Evolutionary conservation across 2,113 vertebrate species (phyloP), one percentile per base, ranked within the genome.

Genomic region (Macquaria ambigua): DNA sequence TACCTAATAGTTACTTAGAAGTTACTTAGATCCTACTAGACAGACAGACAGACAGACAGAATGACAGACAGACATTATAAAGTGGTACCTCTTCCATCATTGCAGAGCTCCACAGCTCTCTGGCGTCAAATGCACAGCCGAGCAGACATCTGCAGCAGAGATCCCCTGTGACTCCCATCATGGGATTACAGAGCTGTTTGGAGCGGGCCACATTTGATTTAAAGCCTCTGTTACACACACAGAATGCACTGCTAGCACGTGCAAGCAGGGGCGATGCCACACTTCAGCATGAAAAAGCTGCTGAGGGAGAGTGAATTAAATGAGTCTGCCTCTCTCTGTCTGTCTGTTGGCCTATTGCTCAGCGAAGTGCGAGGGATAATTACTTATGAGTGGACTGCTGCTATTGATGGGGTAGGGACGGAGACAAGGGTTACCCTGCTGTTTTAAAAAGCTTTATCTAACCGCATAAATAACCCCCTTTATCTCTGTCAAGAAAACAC

Each of bases 281-380:
- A 87, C 79, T 81, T 93, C 91, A 93, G 93, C 87, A 77, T 76
- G 77, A 90, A 88, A 92, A 92, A 89, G 82, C 85, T 93, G 92
- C 94, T 93, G 93, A 91, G 85, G 58, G 77, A 81, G 83, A 78
- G 69, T 71, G 55, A 87, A 80, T 82, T 79, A 79, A 71, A 90
- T 70, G 78, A 89, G 73, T 69, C 46, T 59, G 84, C 59, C 86
- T 73, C 52, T 78, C 63, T 73, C 39, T 59, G 63, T 78, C 56
- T 87, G 37, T 86, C 66, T 85, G 68, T 48, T 53, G 84, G 78
- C 76, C 69, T 77, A 72, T 81, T 79, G 78, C 88, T 86, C 85
- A 76, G 81, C 55, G 4, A 84, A 91, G 83, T 78, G 14, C 52
- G 3, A 37, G 64, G 63, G 83, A 81, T 91, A 85, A 91, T 93